These are phyloP conservation scores for Philypnodon macrostomus DNA, from an alignment of 2,797 vertebrate species.

Conservation along the genomic window DNA sequence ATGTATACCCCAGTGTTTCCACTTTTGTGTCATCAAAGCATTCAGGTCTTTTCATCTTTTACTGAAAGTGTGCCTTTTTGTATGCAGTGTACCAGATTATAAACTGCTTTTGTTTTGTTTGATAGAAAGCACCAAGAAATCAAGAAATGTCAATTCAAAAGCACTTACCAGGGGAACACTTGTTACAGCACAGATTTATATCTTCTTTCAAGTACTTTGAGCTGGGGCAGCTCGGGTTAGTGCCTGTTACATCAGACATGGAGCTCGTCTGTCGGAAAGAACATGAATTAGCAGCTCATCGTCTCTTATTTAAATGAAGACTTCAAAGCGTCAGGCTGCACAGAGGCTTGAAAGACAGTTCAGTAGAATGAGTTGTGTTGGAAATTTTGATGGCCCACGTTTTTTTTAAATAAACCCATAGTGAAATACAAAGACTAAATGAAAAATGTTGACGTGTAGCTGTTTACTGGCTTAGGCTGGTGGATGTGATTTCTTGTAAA, in stretches of 20 bases:
- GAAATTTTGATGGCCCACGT: constrained; percentile 7
- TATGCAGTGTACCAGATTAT: not conserved
- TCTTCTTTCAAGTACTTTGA: constrained; percentile 23
- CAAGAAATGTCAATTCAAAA: not conserved
- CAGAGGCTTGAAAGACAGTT: constrained; percentile 1
- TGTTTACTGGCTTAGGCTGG: too few relatives aligned
- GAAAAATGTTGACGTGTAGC: too few relatives aligned
- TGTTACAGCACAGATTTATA: constrained; percentile 64
- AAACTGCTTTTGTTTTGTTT: not conserved
- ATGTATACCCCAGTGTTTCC: constrained; percentile 11
- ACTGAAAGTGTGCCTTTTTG: not conserved
- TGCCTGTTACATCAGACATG: constrained; percentile 37
- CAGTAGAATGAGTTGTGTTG: not conserved
- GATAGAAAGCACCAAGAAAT: too few relatives aligned
- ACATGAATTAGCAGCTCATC: constrained; percentile 9
- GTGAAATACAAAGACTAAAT: too few relatives aligned
- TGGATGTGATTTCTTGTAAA: too few relatives aligned
- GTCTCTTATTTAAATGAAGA: constrained; percentile 12
- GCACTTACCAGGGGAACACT: constrained; percentile 69
- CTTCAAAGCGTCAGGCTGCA: not conserved
- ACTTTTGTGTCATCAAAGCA: constrained; percentile 2
- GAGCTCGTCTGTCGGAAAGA: constrained; percentile 44
- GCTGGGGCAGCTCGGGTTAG: constrained; percentile 18
- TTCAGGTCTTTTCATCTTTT: not conserved
- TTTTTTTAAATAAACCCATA: too few relatives aligned